Evolutionary conservation across 1,140 invertebrate species (phyloP), one percentile per base, ranked within the genome.

Genomic region (Idris sp.): DNA sequence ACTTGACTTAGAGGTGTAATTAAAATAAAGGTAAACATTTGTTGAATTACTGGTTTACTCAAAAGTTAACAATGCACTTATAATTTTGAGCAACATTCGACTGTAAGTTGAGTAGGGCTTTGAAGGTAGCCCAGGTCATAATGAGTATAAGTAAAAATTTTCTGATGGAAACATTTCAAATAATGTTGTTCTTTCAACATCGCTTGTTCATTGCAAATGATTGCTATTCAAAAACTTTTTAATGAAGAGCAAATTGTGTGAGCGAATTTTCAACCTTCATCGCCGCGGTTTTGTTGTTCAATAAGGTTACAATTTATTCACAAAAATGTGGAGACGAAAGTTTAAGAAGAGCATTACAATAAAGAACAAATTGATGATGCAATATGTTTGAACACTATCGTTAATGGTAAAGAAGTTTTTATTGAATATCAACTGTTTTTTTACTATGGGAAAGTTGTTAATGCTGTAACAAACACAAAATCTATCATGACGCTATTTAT

Each of bases 121-220:
- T 26, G 53, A 44, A 25, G 53, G 53, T 4, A 25, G 36, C 43
- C 31, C 51, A 4, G 38, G 22, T 28, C 19, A 51, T 3, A 36
- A 18, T 14, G 26, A 35, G 8, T 36, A 36, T 19, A 36, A 51
- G 36, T 14, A 54, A 18, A 2, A 5, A 11, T 81, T 82, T 64
- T 35, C 33, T 13, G 73, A 80, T 33, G 16, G 43, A 8, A 48
- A 10, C 35, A 69, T 72, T 43, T 73, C 69, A 14, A 78, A 84
- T 75, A 69, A 58, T 30, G 65, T 53, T 46, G 53, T 80, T 25
- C 72, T 81, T 26, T 53, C 68, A 56, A 83, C 58, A 44, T 83
- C 79, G 13, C 14, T 83, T 33, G 80, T 84, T 19, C 83, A 16
- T 69, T 84, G 36, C 79, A 75, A 64, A 28, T 85, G 2, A 2